Base-by-base conservation (phyloP, 92 coral and sea anemone species). In the Umimayanthus kanabou region DNA sequence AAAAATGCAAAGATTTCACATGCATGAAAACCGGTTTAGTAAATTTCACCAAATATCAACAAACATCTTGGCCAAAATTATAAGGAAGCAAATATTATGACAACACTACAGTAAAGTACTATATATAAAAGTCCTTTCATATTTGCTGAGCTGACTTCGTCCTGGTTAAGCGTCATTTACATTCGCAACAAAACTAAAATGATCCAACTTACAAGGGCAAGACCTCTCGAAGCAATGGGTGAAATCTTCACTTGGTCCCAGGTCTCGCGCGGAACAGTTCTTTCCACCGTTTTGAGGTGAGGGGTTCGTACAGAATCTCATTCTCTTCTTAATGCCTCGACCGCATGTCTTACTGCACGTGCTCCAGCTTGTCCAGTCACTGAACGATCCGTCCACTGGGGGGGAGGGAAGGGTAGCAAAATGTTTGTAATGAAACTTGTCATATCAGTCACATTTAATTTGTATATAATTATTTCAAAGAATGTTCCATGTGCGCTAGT, bases 261-360 rank as follows among this genome's bases (percentile, higher is more conserved):
- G 89, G 64, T 92, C 94, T 75, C 72, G 91, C 91, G 88, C 90
- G 61, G 92, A 89, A 85, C 99, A 97, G 93, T 95, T 94, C 85
- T 93, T 89, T 23, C 98, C 99, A 87, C 99, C 99, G 42, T 93
- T 91, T 76, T 90, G 87, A 70, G 98, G 98, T 55, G 88, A 74
- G 25, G 98, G 95, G 80, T 91, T 92, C 69, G 91, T 88, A 40
- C 99, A 97, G 26, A 89, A 85, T 43, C 99, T 92, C 61, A 86
- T 88, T 85, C 99, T 90, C 76, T 91, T 92, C 87, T 89, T 94
- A 39, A 90, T 85, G 28, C 99, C 99, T 18, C 95, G 94, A 11
- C 99, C 99, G 81, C 99, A 97, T 4, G 98, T 89, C 87, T 97
- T 97, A 47, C 97, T 95, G 86, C 99, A 97, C 22, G 82, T 80